Evolutionary conservation across 2,888 invertebrate genomes (phyloP).

Genomic region (Didymodactylos carnosus): DNA sequence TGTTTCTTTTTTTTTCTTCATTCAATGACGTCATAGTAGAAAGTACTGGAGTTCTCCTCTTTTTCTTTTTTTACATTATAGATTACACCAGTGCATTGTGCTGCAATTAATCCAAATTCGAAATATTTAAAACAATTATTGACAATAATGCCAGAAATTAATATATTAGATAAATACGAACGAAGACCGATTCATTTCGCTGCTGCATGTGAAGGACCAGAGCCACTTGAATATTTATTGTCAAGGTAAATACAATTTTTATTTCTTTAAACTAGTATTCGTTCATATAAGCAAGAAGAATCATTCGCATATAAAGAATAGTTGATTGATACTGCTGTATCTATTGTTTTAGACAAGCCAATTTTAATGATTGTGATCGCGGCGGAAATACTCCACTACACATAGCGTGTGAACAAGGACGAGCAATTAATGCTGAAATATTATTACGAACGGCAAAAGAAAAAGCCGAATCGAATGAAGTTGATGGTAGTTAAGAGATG

Average conservation of each 20-base stretch:
- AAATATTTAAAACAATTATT: slow-evolving; percentile 34
- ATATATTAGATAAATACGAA: slow-evolving; percentile 34
- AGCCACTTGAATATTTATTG: slow-evolving; percentile 35
- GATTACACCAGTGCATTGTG: slow-evolving; percentile 40
- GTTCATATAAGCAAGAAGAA: too few relatives aligned
- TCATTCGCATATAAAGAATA: too few relatives aligned
- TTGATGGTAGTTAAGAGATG: slow-evolving; percentile 12
- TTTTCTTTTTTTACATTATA: slow-evolving; percentile 16
- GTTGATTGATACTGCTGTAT: not conserved
- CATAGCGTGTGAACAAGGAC: not conserved
- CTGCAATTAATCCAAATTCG: slow-evolving; percentile 39
- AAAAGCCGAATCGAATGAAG: slow-evolving; percentile 18
- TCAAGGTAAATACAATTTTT: slow-evolving; percentile 19
- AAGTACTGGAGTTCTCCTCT: too few relatives aligned
- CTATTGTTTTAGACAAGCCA: slow-evolving; percentile 24
- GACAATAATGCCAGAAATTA: slow-evolving; percentile 34
- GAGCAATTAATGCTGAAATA: slow-evolving; percentile 5
- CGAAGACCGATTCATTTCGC: slow-evolving; percentile 39
- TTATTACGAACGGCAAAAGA: slow-evolving; percentile 6
- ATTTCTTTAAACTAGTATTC: not conserved
- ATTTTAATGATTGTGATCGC: slow-evolving; percentile 26
- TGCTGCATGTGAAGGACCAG: slow-evolving; percentile 37
- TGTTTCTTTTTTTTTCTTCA: slow-evolving; percentile 1
- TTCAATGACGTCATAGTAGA: too few relatives aligned
- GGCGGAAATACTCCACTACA: slow-evolving; percentile 13